phyloP scores from a whole-genome alignment of 1,140 invertebrate genomes.

The Aphaenogaster floridana region DNA sequence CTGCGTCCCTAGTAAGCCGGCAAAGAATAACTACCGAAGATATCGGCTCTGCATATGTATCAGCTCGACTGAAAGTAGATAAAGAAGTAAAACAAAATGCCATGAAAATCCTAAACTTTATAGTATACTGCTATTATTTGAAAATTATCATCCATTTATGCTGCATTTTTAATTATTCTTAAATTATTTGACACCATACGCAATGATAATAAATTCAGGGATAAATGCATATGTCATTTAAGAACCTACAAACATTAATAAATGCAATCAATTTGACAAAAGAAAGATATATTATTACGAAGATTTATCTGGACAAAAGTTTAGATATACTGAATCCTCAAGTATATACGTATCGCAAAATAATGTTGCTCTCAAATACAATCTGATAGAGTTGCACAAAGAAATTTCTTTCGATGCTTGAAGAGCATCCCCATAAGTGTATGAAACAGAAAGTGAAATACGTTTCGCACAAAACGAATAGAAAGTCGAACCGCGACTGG shows the following conservation, averaged over 20 bases:
- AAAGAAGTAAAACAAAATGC: slow-evolving; percentile 77
- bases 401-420: neutral
- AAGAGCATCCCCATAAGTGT: neutral
- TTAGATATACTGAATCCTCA: neutral
- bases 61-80: slow-evolving; percentile 80
- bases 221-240: neutral
- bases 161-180: neutral
- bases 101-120: slow-evolving; percentile 4
- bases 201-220: neutral
- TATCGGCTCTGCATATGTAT: slow-evolving; percentile 86
- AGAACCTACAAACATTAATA: neutral
- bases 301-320: neutral
- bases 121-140: neutral
- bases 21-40: slow-evolving; percentile 84
- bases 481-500: neutral
- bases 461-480: neutral
- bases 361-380: neutral
- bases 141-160: no score
- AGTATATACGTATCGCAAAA: neutral
- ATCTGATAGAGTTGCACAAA: neutral
- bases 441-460: slow-evolving; percentile 13
- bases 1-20: slow-evolving; percentile 81
- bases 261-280: neutral
- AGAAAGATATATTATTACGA: neutral
- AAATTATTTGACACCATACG: neutral